Base-by-base conservation (phyloP, 30 jellyfish, hydroid and myxozoan genomes). In the Phacellophora camtschatica region DNA sequence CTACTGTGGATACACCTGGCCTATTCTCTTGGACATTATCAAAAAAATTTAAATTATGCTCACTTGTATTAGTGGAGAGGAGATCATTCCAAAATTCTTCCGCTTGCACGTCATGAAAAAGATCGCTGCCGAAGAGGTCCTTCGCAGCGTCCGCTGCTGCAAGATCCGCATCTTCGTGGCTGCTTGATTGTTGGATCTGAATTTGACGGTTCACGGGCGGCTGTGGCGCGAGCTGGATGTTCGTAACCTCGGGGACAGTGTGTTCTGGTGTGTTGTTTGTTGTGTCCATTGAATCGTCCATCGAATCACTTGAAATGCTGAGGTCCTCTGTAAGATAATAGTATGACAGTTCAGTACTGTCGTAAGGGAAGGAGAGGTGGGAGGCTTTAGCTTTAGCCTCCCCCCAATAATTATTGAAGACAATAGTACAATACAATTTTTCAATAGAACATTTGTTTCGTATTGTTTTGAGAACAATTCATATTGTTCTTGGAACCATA, bases 71-170 rank as follows among this genome's bases (percentile, higher is more conserved):
- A 27, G 91, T 63, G 20, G 88, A 66, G 16, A 92, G 85, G 25
- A 92, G 94, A 27, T 92, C 98, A 54, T 85, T 92, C 98, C 98
- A 92, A 77, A 92, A 92, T 39, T 92, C 98, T 25, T 92, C 98
- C 27, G 98, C 86, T 20, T 90, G 97, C 85, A 90, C 82, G 46
- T 90, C 97, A 31, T 90, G 96, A 12, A 92, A 85, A 7, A 92
- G 78, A 64, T 92, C 98, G 59, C 84, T 86, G 13, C 98, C 98
- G 73, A 92, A 92, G 45, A 92, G 88, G 25, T 92, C 98, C 74
- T 92, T 92, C 48, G 98, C 98, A 49, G 96, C 98, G 48, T 92
- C 88, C 7, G 95, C 98, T 2, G 95, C 96, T n/a, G 97, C 97
- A 5, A 74, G 72, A 35, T 85, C 97, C 15, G 88, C 95, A 16